Conservation (phyloP, 2,113 vertebrate genomes). For the Piaya cayana region DNA sequence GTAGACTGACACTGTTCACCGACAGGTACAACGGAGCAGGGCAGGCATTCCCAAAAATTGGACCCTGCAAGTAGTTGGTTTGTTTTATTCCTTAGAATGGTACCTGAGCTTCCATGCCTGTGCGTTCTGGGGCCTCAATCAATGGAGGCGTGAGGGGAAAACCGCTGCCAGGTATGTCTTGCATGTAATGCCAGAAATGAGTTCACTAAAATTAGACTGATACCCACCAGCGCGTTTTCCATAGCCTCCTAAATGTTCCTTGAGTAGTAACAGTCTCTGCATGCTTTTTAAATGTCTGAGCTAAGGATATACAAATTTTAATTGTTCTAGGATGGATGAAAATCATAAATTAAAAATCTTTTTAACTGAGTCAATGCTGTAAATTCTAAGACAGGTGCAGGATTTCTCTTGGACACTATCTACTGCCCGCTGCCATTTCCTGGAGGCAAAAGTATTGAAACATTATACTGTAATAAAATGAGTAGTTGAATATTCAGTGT, state of each 20-base stretch:
- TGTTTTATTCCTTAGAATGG: background rate
- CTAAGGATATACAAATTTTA: background rate
- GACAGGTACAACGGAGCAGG: slow-evolving; percentile 8
- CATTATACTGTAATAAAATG: background rate
- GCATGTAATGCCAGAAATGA: background rate
- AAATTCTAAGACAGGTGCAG: background rate
- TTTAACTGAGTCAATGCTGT: background rate
- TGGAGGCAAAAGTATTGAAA: background rate
- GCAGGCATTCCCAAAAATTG: background rate
- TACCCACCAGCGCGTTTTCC: background rate
- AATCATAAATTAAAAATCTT: background rate
- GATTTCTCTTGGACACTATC: background rate
- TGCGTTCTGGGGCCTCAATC: background rate
- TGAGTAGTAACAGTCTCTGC: slow-evolving; percentile 28
- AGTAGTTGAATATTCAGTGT: slow-evolving; percentile 59
- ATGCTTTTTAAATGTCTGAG: slow-evolving; percentile 53
- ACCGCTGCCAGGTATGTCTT: slow-evolving; percentile 11
- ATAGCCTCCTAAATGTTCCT: background rate
- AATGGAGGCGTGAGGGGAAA: background rate
- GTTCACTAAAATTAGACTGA: background rate
- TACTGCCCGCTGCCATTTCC: background rate
- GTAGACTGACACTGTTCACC: background rate
- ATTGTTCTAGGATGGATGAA: background rate
- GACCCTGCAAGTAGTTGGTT: background rate
- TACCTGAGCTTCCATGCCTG: slow-evolving; percentile 29